These are phyloP conservation scores for Lydus trimaculatus DNA, from an alignment of 2,888 invertebrate species.

Conservation along the genomic window DNA sequence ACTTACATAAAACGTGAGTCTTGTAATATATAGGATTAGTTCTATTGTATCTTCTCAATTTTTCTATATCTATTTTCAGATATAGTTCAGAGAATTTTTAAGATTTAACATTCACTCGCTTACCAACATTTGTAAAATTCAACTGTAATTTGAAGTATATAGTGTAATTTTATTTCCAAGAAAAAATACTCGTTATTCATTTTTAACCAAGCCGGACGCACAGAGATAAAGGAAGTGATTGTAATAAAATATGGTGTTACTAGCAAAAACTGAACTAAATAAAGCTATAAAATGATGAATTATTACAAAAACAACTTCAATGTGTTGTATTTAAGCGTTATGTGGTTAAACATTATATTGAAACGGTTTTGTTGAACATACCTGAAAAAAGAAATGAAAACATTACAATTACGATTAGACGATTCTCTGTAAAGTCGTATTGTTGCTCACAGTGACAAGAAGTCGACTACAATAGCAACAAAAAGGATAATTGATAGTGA, in stretches of 20 bases:
- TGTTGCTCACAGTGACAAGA: neutral
- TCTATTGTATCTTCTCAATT: no score
- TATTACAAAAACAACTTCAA: neutral
- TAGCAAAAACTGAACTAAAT: no score
- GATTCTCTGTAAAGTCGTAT: neutral
- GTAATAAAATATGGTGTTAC: neutral
- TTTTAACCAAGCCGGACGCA: no score
- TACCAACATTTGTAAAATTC: neutral
- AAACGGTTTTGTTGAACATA: neutral
- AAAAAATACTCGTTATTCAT: no score
- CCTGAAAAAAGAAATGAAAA: neutral
- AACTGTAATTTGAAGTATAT: neutral
- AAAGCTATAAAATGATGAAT: no score
- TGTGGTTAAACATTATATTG: neutral
- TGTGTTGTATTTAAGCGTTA: no score
- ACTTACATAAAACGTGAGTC: neutral
- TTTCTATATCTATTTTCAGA: neutral
- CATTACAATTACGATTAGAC: neutral
- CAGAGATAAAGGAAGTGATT: no score
- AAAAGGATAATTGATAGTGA: conserved; percentile 13
- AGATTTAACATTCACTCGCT: neutral
- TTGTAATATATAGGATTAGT: no score
- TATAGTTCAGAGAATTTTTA: neutral
- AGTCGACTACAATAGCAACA: conserved; percentile 10
- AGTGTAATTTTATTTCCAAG: neutral